These are phyloP conservation scores for Polydrusus tereticollis DNA, from an alignment of 2,888 invertebrate genomes.

Conservation along the genomic window DNA sequence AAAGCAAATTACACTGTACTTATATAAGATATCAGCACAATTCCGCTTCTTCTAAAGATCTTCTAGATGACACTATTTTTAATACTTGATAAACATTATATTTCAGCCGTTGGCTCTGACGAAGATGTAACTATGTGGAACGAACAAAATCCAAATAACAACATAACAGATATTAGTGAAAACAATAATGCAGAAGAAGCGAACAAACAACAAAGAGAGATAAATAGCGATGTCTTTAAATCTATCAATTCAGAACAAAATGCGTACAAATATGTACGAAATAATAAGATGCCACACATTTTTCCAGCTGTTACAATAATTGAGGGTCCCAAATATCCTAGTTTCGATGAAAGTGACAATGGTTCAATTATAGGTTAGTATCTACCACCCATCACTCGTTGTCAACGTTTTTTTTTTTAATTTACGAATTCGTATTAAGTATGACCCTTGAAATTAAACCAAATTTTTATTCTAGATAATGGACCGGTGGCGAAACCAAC, in stretches of 20 bases:
- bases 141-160: neutral
- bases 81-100: too few relatives aligned
- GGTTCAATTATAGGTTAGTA: neutral
- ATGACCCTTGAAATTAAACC: neutral
- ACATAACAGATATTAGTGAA: neutral
- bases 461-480: neutral
- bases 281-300: conserved; percentile 21
- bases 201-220: neutral
- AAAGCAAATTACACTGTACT: too few relatives aligned
- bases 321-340: conserved; percentile 52
- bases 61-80: too few relatives aligned
- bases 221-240: too few relatives aligned
- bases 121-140: neutral
- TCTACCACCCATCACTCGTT: neutral
- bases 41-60: too few relatives aligned
- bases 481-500: neutral
- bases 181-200: neutral
- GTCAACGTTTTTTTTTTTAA: neutral
- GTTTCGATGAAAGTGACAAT: conserved; percentile 14
- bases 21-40: too few relatives aligned
- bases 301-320: conserved; percentile 50
- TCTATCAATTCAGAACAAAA: neutral
- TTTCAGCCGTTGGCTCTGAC: neutral
- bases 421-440: too few relatives aligned
- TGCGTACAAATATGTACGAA: neutral